Percentiles rank a stretch among this genome's conserved stretches.
Conservation (phyloP, 2,113 vertebrate genomes). For the Sprattus sprattus region DNA sequence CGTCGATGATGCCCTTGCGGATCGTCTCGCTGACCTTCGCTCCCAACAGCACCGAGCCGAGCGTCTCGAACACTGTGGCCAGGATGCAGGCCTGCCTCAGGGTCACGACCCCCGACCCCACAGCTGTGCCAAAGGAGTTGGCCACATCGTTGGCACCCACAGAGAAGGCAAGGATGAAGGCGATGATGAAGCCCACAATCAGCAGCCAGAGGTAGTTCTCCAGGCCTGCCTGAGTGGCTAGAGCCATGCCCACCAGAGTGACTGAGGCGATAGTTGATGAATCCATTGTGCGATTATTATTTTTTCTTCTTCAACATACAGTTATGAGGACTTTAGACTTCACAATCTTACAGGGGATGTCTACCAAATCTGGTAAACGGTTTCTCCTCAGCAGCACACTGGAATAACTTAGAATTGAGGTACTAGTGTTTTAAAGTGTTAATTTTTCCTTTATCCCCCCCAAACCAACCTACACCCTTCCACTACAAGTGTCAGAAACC, state of each 20-base stretch:
- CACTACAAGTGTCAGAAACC: constrained; percentile 56
- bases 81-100: constrained; percentile 89
- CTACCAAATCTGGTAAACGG: constrained; percentile 49
- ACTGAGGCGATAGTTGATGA: constrained; percentile 58
- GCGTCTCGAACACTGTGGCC: constrained; percentile 89
- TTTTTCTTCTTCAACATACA: constrained; percentile 56
- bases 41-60: constrained; percentile 90
- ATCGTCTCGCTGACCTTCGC: constrained; percentile 98
- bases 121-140: constrained; percentile 95
- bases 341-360: constrained; percentile 67
- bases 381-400: constrained; percentile 52
- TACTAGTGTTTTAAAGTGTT: constrained; percentile 66
- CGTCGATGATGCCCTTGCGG: constrained; percentile 88
- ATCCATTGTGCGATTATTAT: constrained; percentile 63
- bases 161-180: constrained; percentile 93
- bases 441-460: constrained; percentile 52
- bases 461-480: constrained; percentile 64
- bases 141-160: constrained; percentile 97
- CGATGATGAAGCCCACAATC: constrained; percentile 89
- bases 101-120: constrained; percentile 93
- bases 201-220: constrained; percentile 81
- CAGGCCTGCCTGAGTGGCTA: neutral
- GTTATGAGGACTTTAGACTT: constrained; percentile 42
- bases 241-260: constrained; percentile 45
- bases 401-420: constrained; percentile 67